These are phyloP conservation scores for Sminthurinus aureus DNA, from an alignment of 2,888 invertebrate species.

Conservation along the genomic window DNA sequence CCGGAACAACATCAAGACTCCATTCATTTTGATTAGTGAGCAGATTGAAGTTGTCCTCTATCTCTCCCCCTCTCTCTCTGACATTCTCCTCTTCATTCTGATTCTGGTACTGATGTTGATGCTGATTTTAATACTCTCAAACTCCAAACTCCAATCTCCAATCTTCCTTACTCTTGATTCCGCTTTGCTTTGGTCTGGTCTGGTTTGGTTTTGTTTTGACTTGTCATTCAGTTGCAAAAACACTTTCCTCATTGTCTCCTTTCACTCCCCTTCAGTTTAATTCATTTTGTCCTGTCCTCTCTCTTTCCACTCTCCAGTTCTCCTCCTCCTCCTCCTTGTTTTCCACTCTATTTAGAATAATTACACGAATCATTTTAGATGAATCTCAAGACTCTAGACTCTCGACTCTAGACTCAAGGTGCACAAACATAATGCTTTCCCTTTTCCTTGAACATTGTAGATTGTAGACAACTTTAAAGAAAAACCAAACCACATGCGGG, in stretches of 20 bases:
- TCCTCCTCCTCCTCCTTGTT: neutral
- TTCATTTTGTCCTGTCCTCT: neutral
- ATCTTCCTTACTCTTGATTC: too few relatives aligned
- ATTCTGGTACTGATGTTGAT: neutral
- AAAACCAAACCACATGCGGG: too few relatives aligned
- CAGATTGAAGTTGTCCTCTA: slow-evolving; percentile 12
- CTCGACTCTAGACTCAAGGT: too few relatives aligned
- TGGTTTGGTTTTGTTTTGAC: neutral
- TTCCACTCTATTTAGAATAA: too few relatives aligned
- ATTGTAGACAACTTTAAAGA: too few relatives aligned
- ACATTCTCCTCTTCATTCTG: neutral
- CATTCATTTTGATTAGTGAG: slow-evolving; percentile 37
- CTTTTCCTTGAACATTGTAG: too few relatives aligned
- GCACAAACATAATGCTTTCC: too few relatives aligned
- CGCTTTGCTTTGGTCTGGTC: too few relatives aligned
- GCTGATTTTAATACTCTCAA: too few relatives aligned
- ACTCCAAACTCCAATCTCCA: too few relatives aligned
- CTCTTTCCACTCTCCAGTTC: neutral
- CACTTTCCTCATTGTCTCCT: neutral
- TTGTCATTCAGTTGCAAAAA: neutral
- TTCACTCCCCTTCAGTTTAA: neutral
- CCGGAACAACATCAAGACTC: slow-evolving; percentile 43
- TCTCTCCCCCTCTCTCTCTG: neutral
- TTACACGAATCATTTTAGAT: too few relatives aligned
- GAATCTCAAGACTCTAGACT: too few relatives aligned